Base-by-base conservation (phyloP, 2,888 invertebrate genomes). In the Torymus texanus region DNA sequence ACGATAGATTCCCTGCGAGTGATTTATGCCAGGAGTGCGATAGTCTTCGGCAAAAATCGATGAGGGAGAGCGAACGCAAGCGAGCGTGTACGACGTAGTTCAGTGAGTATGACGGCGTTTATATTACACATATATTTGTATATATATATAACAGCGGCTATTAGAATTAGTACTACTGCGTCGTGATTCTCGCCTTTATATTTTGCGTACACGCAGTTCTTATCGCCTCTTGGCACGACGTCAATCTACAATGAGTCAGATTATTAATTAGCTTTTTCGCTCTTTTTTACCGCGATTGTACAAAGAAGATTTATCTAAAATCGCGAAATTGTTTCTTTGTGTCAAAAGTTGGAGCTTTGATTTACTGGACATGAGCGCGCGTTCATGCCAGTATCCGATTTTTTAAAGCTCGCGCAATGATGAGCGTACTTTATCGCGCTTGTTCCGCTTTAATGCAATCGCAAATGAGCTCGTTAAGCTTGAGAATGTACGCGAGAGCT, bases 281-380 rank as follows among this genome's bases (percentile, higher is more conserved):
- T 80, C 51, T 53, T 13, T 29, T 29, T 55, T 56, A 2, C 59
- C 14, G 8, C 5, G 29, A 14, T 18, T 18, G 12, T 51, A 14
- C 21, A 29, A 59, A 65, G 61, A 61, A 50, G n/a, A 18, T 73
- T 80, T 80, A 80, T 80, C 80, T 14, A 8, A 21, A 10, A 63
- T 63, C 75, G 78, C 13, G 51, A 81, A 75, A 81, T 81, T 81
- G 81, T 81, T 81, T 81, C 81, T 78, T 81, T 78, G 81, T 81
- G 74, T 71, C 73, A 75, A 73, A 75, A 78, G 51, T 76, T 75
- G 62, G 67, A 71, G 70, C 66, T 65, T 59, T 59, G 79, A 65
- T 70, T 70, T 41, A 59, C 59, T 21, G 16, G 51, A 75, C 56
- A 58, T 41, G 41, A 8, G 41, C 24, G 66, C 65, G 61, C 16